Percentiles rank a stretch among this genome's conserved stretches.
Evolutionary conservation across 1,140 invertebrate genomes (phyloP).

Genomic region (Trachymyrmex cornetzi): DNA sequence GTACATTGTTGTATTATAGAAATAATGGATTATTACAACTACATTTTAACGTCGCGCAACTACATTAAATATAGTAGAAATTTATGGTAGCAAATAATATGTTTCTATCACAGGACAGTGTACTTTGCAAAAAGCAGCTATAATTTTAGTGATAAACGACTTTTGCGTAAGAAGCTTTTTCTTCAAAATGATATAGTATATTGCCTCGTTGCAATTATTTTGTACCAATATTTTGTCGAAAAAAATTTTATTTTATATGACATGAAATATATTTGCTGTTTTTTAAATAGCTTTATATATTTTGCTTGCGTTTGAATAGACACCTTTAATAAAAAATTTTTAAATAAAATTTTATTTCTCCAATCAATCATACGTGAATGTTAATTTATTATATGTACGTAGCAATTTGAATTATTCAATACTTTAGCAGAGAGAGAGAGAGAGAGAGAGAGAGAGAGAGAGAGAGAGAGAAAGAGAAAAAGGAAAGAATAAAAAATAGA

Average conservation of each 20-base stretch:
- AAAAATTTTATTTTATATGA: not conserved
- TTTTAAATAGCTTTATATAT: not conserved
- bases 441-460: not conserved
- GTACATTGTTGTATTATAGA: not conserved
- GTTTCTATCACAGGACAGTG: not conserved
- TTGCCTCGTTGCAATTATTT: not conserved
- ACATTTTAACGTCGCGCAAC: not conserved
- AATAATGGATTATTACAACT: slow-evolving; percentile 12
- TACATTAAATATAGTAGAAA: slow-evolving; percentile 1
- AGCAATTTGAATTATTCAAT: slow-evolving; percentile 5
- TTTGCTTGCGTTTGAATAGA: not conserved
- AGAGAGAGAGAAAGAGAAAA: not conserved
- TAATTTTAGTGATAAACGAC: slow-evolving; percentile 27
- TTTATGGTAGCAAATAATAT: slow-evolving; percentile 13
- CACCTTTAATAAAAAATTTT: not conserved
- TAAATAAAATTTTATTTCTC: slow-evolving; percentile 15
- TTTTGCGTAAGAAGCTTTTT: not conserved
- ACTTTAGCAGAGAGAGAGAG: not conserved
- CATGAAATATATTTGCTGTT: not conserved
- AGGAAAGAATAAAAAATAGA: not conserved
- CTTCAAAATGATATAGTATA: not conserved
- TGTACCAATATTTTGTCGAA: not conserved
- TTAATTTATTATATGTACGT: not conserved
- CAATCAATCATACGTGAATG: not conserved
- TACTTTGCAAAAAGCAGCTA: slow-evolving; percentile 7